Percentiles rank a stretch among this genome's conserved stretches.
phyloP scores from a whole-genome alignment of 2,797 vertebrate species.

The Pogonophryne albipinna region DNA sequence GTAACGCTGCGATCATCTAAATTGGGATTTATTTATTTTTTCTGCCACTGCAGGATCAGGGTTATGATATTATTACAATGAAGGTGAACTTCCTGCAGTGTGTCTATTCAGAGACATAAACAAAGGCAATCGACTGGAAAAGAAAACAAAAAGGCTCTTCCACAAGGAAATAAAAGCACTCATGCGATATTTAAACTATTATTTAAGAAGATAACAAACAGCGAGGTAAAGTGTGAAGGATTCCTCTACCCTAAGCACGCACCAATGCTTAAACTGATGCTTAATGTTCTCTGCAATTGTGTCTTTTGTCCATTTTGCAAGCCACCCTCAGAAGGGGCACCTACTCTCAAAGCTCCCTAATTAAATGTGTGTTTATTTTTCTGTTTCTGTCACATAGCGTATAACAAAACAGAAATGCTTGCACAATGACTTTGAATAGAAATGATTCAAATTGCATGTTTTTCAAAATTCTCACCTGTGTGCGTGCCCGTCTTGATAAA shows the following conservation, averaged over 20 bases:
- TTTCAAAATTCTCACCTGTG: slow-evolving; percentile 36
- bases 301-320: slow-evolving; percentile 21
- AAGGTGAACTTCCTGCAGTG: neutral
- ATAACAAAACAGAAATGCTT: slow-evolving; percentile 5
- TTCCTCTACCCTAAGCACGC: slow-evolving; percentile 3
- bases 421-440: slow-evolving; percentile 25
- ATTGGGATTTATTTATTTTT: slow-evolving; percentile 4
- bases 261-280: neutral
- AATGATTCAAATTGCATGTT: slow-evolving; percentile 38
- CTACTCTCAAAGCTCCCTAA: slow-evolving; percentile 4
- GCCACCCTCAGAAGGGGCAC: neutral
- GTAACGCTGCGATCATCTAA: neutral
- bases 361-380: slow-evolving; percentile 4
- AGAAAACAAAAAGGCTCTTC: slow-evolving; percentile 4
- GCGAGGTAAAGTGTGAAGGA: neutral
- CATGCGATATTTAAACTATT: slow-evolving; percentile 2
- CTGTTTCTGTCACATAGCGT: neutral
- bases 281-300: slow-evolving; percentile 23
- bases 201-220: slow-evolving; percentile 13
- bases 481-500: slow-evolving; percentile 41
- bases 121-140: slow-evolving; percentile 7
- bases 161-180: neutral
- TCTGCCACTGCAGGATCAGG: slow-evolving; percentile 4
- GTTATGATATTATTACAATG: neutral
- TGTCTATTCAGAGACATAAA: slow-evolving; percentile 4